phyloP scores from a whole-genome alignment of 1,140 invertebrate genomes.

The Aphelenchoides fujianensis region DNA sequence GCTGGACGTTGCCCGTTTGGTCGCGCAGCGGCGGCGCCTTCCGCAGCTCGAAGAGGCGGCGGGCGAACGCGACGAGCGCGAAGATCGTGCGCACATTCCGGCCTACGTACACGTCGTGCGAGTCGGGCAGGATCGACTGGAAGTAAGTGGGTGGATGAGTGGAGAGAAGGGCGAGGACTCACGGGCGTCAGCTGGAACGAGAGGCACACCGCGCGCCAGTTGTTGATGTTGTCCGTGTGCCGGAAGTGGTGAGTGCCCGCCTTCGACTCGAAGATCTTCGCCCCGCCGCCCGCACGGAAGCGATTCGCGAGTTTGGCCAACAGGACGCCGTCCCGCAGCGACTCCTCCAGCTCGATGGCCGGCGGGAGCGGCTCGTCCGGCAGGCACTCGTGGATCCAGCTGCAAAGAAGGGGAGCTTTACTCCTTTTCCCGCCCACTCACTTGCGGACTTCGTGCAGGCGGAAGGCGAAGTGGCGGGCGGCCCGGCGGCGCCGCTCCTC shows the following conservation, averaged over 20 bases:
- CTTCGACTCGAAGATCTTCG: no score
- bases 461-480: no score
- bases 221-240: conserved; percentile 81
- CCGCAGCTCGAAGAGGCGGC: no score
- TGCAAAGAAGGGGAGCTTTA: no score
- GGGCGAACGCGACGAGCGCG: conserved; percentile 78
- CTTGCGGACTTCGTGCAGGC: no score
- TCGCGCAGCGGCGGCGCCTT: conserved; percentile 10
- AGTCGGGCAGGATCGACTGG: conserved; percentile 80
- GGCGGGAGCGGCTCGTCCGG: conserved; percentile 70
- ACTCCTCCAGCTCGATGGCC: conserved; percentile 75
- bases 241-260: conserved; percentile 71
- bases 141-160: conserved; percentile 49
- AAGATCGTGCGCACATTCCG: conserved; percentile 80
- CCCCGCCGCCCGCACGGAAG: no score
- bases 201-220: conserved; percentile 73
- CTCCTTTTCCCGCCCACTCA: no score
- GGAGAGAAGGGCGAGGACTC: conserved; percentile 59
- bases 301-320: conserved; percentile 76
- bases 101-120: conserved; percentile 79
- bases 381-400: conserved; percentile 76
- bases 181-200: conserved; percentile 73
- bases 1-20: conserved; percentile 7
- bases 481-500: no score
- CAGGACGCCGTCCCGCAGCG: conserved; percentile 76